Conservation (phyloP, 1,140 invertebrate genomes). For the Drosophila kepulauana region DNA sequence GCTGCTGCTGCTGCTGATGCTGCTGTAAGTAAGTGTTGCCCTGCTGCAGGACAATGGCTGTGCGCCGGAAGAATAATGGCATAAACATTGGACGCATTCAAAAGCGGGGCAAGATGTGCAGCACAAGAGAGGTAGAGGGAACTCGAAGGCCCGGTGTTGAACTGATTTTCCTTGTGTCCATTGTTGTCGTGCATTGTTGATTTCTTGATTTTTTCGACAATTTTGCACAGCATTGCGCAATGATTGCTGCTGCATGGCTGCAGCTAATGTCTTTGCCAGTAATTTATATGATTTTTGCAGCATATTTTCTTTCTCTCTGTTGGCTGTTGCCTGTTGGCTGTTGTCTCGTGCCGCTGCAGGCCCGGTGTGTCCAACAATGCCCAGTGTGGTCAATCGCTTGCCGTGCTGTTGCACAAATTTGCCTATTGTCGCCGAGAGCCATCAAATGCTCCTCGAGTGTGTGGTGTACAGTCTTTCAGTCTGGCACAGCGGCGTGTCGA, state of each 20-base stretch:
- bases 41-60: constrained; percentile 60
- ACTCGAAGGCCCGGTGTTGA: constrained; percentile 57
- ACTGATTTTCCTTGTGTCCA: constrained; percentile 68
- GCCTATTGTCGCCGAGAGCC: constrained; percentile 61
- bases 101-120: constrained; percentile 62
- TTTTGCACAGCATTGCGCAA: constrained; percentile 76
- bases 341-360: constrained; percentile 70
- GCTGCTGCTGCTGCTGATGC: constrained; percentile 24
- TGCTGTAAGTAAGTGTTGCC: constrained; percentile 43
- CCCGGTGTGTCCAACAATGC: constrained; percentile 72
- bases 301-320: background rate
- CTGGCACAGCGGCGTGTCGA: constrained; percentile 45
- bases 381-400: constrained; percentile 65
- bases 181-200: constrained; percentile 73
- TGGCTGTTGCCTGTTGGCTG: constrained; percentile 10
- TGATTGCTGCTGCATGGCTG: constrained; percentile 52
- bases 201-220: constrained; percentile 73
- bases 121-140: constrained; percentile 21
- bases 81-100: constrained; percentile 66
- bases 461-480: background rate
- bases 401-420: constrained; percentile 78
- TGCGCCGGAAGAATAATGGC: constrained; percentile 81
- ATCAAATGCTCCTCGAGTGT: constrained; percentile 18
- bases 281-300: constrained; percentile 75
- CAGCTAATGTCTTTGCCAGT: constrained; percentile 62